Conservation (phyloP, 1,140 invertebrate species). For the Sipha flava region DNA sequence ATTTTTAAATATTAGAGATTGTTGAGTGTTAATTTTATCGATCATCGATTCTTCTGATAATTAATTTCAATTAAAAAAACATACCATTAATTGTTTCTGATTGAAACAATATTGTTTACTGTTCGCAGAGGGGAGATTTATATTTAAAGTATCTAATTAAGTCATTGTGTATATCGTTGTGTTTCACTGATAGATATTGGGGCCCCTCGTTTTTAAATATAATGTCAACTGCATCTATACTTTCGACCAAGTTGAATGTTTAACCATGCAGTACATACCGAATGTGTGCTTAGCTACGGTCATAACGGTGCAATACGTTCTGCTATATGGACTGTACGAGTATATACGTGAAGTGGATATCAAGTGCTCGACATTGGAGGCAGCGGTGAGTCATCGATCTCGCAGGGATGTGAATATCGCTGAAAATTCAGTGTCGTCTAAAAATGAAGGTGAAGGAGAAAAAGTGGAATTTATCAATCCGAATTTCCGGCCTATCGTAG, state of each 20-base stretch:
- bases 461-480: slow-evolving; percentile 61
- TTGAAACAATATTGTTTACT: slow-evolving; percentile 23
- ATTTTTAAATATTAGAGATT: too few relatives aligned
- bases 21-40: background rate
- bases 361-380: background rate
- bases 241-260: background rate
- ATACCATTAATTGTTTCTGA: slow-evolving; percentile 7
- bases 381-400: background rate
- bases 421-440: slow-evolving; percentile 40
- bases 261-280: slow-evolving; percentile 9
- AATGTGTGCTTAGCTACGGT: slow-evolving; percentile 3
- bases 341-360: background rate
- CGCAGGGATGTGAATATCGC: slow-evolving; percentile 30
- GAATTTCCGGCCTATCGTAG: slow-evolving; percentile 53
- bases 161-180: background rate
- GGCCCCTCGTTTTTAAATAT: background rate
- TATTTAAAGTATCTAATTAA: background rate
- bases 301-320: slow-evolving; percentile 1
- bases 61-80: background rate
- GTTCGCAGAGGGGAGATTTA: background rate
- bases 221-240: background rate
- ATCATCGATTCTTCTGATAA: background rate
- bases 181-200: background rate
- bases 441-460: slow-evolving; percentile 45
- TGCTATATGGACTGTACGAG: slow-evolving; percentile 8